Conservation (phyloP, 2,888 invertebrate species). For the Selenia dentaria region DNA sequence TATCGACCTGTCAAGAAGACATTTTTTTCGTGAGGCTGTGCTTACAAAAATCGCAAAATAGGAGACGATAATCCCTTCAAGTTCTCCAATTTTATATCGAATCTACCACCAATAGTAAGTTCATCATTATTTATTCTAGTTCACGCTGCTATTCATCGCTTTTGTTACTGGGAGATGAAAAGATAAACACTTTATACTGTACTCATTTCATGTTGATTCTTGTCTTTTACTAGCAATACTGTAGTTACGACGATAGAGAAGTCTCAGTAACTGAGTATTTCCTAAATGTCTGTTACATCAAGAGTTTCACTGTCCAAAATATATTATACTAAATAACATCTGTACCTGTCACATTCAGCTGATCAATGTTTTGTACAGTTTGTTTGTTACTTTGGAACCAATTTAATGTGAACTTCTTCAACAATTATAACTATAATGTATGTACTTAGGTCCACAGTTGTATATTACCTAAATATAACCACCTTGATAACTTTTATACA, state of each 20-base stretch:
- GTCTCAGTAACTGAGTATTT: too few species aligned
- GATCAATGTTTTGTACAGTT: conserved; percentile 10
- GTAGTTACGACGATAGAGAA: too few species aligned
- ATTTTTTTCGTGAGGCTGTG: conserved; percentile 74
- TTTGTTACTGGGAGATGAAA: too few species aligned
- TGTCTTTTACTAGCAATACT: too few species aligned
- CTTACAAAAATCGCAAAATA: conserved; percentile 80
- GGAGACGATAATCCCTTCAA: conserved; percentile 82
- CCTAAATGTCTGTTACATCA: too few species aligned
- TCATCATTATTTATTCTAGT: conserved; percentile 8
- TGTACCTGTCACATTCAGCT: conserved; percentile 22
- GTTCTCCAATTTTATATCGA: conserved; percentile 83
- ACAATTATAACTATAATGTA: too few species aligned
- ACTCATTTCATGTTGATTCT: too few species aligned
- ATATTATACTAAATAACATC: conserved; percentile 6
- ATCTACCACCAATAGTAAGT: conserved; percentile 83
- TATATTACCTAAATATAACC: too few species aligned
- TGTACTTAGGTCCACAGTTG: too few species aligned
- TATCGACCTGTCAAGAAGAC: conserved; percentile 83
- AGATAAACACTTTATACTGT: too few species aligned
- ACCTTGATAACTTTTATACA: too few species aligned
- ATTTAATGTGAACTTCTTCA: too few species aligned
- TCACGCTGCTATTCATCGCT: conserved; percentile 14
- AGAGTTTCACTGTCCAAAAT: not conserved
- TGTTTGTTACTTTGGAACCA: not conserved